These are phyloP conservation scores for Ictalurus furcatus DNA, from an alignment of 2,113 vertebrate species.

Conservation along the genomic window DNA sequence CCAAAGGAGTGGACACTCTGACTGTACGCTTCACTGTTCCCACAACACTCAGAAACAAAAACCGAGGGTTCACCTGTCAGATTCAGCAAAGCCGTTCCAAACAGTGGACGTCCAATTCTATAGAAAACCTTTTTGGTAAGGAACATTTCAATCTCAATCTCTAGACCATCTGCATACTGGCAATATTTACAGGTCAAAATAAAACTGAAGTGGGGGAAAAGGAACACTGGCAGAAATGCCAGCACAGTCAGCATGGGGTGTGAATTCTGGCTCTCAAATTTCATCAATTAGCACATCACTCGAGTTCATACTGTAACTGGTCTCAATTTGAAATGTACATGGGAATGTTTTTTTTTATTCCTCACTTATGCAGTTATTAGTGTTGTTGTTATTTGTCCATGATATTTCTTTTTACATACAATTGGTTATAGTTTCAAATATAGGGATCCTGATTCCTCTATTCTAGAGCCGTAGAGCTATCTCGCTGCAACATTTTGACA, in stretches of 20 bases:
- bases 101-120: neutral
- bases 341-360: neutral
- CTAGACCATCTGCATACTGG: neutral
- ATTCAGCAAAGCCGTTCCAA: conserved; percentile 3
- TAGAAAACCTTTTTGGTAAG: conserved; percentile 50
- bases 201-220: too few species aligned
- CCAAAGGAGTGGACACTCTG: neutral
- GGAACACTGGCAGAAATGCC: too few species aligned
- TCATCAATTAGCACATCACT: neutral
- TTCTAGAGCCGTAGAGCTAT: neutral
- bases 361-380: neutral
- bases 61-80: conserved; percentile 32
- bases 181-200: neutral
- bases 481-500: neutral
- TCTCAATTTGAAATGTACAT: neutral
- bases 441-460: neutral
- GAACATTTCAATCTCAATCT: neutral
- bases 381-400: too few species aligned
- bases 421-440: too few species aligned
- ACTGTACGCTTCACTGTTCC: conserved; percentile 47
- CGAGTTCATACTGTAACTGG: neutral
- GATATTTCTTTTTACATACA: too few species aligned
- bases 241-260: neutral
- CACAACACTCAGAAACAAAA: neutral
- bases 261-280: neutral